A percentile compares a stretch with the other conserved stretches of the same genome.
Conservation (phyloP, 2,888 invertebrate species). For the Idaea aversata region DNA sequence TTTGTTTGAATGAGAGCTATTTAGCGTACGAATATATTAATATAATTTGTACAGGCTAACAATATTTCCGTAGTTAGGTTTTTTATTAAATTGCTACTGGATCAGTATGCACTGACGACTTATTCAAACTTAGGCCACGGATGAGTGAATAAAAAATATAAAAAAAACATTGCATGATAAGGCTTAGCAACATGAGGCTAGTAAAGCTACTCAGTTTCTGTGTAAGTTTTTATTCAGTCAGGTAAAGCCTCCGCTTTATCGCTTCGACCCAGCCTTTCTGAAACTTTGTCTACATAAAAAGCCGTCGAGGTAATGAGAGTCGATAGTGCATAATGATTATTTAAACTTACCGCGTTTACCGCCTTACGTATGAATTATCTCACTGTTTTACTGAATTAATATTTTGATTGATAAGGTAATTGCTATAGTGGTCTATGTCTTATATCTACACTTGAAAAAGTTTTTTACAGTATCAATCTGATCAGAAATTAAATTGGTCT, state of each 20-base stretch:
- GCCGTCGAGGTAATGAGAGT: not conserved
- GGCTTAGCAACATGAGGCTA: slow-evolving; percentile 26
- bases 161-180: slow-evolving; percentile 22
- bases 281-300: not conserved
- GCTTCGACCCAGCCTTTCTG: not conserved
- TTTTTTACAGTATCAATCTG: not conserved
- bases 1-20: slow-evolving; percentile 58
- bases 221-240: too few relatives aligned
- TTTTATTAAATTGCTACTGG: slow-evolving; percentile 31
- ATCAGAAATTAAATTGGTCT: not conserved
- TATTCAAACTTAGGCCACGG: slow-evolving; percentile 41
- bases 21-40: slow-evolving; percentile 61
- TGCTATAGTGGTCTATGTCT: too few relatives aligned
- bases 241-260: too few relatives aligned
- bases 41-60: slow-evolving; percentile 66
- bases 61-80: slow-evolving; percentile 34
- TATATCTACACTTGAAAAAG: not conserved
- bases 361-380: not conserved
- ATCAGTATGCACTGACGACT: slow-evolving; percentile 51
- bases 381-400: not conserved
- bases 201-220: not conserved
- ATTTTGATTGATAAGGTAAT: not conserved
- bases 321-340: not conserved
- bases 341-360: not conserved
- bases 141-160: slow-evolving; percentile 17